A percentile compares a stretch with the other conserved stretches of the same genome.
Evolutionary conservation across 2,888 invertebrate genomes (phyloP).

Genomic region (Lucinisca nassula): DNA sequence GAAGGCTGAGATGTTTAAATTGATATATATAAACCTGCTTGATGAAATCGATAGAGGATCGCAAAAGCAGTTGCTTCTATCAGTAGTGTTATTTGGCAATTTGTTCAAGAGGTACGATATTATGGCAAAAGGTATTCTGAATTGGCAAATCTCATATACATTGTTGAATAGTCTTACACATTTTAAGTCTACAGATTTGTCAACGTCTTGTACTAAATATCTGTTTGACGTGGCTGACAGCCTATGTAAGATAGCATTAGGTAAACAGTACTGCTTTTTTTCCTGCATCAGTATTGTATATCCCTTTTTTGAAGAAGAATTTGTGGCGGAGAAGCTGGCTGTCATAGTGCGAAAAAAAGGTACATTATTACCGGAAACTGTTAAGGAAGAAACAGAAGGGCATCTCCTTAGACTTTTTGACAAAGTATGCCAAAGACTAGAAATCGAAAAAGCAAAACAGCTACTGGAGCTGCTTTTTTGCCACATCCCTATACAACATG

Average conservation of each 20-base stretch:
- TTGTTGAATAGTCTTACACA: background rate
- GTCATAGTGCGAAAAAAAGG: background rate
- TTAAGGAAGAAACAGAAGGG: background rate
- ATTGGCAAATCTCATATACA: background rate
- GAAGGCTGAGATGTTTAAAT: too few species aligned
- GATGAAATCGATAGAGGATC: background rate
- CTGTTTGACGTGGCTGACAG: background rate
- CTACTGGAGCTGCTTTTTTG: background rate
- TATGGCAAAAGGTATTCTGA: background rate
- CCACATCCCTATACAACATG: background rate
- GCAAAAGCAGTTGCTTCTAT: background rate
- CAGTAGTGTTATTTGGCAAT: background rate
- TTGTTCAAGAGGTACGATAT: background rate
- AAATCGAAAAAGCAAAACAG: background rate
- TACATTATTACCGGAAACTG: background rate
- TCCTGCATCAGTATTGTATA: background rate
- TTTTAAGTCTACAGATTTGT: background rate
- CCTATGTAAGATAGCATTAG: background rate
- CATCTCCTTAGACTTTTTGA: background rate
- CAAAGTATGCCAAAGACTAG: background rate
- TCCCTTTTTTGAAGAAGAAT: background rate
- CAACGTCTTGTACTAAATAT: background rate
- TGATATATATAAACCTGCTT: background rate
- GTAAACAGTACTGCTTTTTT: background rate
- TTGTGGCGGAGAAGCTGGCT: background rate